These are phyloP conservation scores for Hydractinia symbiolongicarpus DNA, from an alignment of 30 jellyfish, hydroid and myxozoan genomes.

Conservation along the genomic window DNA sequence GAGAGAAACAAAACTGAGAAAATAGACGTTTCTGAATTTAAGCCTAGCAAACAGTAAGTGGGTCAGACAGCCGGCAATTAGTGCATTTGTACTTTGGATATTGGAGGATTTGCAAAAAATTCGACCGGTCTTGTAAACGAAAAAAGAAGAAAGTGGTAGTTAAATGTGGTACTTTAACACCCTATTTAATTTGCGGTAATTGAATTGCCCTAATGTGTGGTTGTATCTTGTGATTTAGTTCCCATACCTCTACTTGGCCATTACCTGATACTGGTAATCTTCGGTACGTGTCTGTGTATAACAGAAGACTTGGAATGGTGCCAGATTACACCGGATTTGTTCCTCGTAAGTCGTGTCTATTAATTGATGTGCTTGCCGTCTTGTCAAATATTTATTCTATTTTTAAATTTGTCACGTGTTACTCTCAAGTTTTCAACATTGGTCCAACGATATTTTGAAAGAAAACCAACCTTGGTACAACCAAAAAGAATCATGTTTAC, in stretches of 20 bases:
- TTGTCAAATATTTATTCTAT: neutral
- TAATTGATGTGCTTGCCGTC: neutral
- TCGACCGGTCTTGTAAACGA: no score
- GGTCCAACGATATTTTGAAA: no score
- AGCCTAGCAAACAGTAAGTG: constrained; percentile 12
- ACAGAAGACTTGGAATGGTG: constrained; percentile 77
- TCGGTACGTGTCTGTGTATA: constrained; percentile 53
- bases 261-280: neutral
- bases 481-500: no score
- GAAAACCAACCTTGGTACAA: no score
- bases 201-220: no score
- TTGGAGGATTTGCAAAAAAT: no score
- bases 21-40: constrained; percentile 19
- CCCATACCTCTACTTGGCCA: constrained; percentile 10
- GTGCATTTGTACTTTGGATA: no score
- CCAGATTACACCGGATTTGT: constrained; percentile 93
- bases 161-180: neutral
- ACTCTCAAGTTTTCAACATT: no score
- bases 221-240: neutral
- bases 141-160: neutral
- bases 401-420: no score
- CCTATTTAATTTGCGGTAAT: neutral
- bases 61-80: neutral
- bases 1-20: constrained; percentile 41
- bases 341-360: constrained; percentile 65